Evolutionary conservation across 2,797 vertebrate genomes (phyloP), one percentile per base, ranked within the genome.

Genomic region (Halcyon smyrnensis): DNA sequence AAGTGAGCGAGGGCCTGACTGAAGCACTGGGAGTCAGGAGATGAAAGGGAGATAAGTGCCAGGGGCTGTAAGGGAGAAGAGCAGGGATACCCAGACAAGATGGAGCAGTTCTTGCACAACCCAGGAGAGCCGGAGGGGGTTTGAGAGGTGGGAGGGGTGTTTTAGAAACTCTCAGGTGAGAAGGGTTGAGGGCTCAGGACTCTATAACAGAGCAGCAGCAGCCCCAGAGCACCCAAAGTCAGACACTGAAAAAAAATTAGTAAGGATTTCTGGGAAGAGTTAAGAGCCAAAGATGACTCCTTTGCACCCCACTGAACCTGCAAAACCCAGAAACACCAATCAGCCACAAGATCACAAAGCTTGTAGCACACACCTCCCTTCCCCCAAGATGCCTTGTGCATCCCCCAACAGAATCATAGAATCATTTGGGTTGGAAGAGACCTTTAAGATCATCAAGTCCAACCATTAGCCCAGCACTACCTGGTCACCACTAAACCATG

Each of bases 161-260:
- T 87, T 67, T 36, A 15, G 13, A 77, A 92, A 28, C 60, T 70
- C 39, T 45, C 9, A 8, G 34, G 10, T 41, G 15, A 75, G 51
- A 54, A 37, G 9, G 4, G 3, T 4, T 51, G 9, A 2, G 24
- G 15, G 20, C 15, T 84, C 2, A 1, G 34, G 43, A n/a, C 5
- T 8, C 16, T 2, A 4, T 8, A 34, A 34, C 2, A 36, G 3
- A 78, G 45, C 7, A 84, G 50, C 28, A 82, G 50, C 32, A 82
- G 30, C 50, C 18, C 18, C 36, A 43, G n/a, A 84, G 17, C 27
- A 54, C 34, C 43, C 24, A 17, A 81, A 60, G 12, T 36, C 34
- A 76, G 59, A 9, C 14, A 13, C 39, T 41, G 18, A 57, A 28
- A 25, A 12, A 24, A 15, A n/a, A 23, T 4, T 21, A n/a, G 21